Percentiles rank a stretch among this genome's conserved stretches.
Conservation (phyloP, 2,888 invertebrate genomes). For the Chrysolina oricalcia region DNA sequence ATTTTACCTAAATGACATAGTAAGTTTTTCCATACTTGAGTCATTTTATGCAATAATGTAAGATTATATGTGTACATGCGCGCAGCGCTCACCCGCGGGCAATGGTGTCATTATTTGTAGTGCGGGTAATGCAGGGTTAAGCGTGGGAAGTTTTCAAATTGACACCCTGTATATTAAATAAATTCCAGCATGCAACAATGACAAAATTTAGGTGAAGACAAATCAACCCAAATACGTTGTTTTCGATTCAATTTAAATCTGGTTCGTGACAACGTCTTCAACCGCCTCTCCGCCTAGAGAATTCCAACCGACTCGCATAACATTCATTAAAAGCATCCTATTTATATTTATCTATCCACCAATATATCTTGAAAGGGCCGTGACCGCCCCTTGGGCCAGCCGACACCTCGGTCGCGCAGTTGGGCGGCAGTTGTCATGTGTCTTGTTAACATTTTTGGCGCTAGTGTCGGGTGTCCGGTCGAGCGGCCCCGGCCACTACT, state of each 20-base stretch:
- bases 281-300: neutral
- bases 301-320: neutral
- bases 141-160: no score
- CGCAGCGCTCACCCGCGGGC: no score
- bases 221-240: neutral
- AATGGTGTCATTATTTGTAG: no score
- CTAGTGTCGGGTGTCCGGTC: slow-evolving; percentile 71
- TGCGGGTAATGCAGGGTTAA: no score
- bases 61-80: no score
- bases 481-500: slow-evolving; percentile 66
- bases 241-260: neutral
- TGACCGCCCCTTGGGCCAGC: slow-evolving; percentile 27
- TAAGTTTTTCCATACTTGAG: no score
- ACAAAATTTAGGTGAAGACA: no score
- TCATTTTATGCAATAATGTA: no score
- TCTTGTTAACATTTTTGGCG: slow-evolving; percentile 74
- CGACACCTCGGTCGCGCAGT: slow-evolving; percentile 56
- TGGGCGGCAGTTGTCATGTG: slow-evolving; percentile 69
- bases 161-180: no score
- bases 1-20: no score
- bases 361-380: slow-evolving; percentile 19
- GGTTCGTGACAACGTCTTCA: neutral
- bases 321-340: slow-evolving; percentile 6
- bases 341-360: slow-evolving; percentile 13
- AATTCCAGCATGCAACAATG: no score